These are phyloP conservation scores for Anolis sagrei DNA, from an alignment of 2,113 vertebrate species.

Conservation along the genomic window DNA sequence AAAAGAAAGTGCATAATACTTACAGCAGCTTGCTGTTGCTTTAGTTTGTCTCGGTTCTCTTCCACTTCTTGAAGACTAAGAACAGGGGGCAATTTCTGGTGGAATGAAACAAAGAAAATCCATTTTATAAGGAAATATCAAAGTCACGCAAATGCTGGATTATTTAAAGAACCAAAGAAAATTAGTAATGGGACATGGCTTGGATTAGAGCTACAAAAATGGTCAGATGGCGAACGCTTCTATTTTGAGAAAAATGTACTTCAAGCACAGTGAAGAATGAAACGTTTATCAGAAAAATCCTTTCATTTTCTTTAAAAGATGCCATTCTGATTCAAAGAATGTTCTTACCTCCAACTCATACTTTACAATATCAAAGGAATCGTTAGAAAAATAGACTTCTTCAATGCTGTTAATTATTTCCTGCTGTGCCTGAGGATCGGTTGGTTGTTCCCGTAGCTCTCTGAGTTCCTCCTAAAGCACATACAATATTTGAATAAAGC, in stretches of 20 bases:
- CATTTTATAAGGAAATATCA: not conserved
- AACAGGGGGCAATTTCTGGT: slow-evolving; percentile 91
- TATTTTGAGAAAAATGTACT: not conserved
- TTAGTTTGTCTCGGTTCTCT: slow-evolving; percentile 92
- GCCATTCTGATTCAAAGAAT: not conserved
- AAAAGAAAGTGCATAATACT: slow-evolving; percentile 66
- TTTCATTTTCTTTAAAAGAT: not conserved
- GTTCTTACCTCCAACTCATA: slow-evolving; percentile 94
- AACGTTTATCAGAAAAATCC: not conserved
- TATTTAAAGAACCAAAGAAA: not conserved
- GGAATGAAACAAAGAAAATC: slow-evolving; percentile 47
- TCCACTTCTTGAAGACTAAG: slow-evolving; percentile 94
- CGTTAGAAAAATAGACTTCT: slow-evolving; percentile 94
- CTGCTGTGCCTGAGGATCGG: slow-evolving; percentile 93
- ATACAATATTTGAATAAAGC: slow-evolving; percentile 38
- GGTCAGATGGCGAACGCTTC: not conserved
- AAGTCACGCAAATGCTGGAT: not conserved
- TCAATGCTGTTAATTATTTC: slow-evolving; percentile 97
- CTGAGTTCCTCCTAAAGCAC: slow-evolving; percentile 88
- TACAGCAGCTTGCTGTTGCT: slow-evolving; percentile 94
- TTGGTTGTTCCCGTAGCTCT: slow-evolving; percentile 90
- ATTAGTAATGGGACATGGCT: not conserved
- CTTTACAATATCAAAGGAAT: slow-evolving; percentile 96
- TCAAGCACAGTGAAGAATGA: not conserved
- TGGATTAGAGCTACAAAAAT: not conserved